Base-by-base conservation (phyloP, 2,888 invertebrate species). In the Rhodophaea formosa region DNA sequence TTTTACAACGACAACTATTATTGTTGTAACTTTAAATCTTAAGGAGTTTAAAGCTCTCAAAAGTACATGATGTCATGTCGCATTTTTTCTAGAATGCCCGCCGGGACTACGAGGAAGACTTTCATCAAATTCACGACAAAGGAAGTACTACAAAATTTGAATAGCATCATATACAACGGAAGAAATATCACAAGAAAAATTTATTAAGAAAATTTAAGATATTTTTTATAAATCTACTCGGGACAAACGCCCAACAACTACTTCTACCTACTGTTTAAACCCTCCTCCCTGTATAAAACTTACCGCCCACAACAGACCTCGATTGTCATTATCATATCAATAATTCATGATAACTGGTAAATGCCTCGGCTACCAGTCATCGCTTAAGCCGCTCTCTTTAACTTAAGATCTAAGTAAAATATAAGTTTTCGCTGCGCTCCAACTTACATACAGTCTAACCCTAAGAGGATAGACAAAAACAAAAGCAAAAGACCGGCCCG, bases 311-410 rank as follows among this genome's bases (percentile, higher is more conserved):
- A 55, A 55, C 23, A 15, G 54, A 16, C 54, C 12, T 15, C 16
- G 30, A 53, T 30, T 30, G 29, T 44, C 43, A 45, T 45, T 6
- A 14, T 44, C 12, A 17, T 46, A 55, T 55, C 3, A 30, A 35
- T 55, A 54, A 45, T 43, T 29, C 29, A 56, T 52, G 32, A 52
- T 57, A 45, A 57, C 12, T 32, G 2, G 45, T 53, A 58, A 54
- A 58, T 51, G 53, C 60, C 56, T 53, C 30, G 45, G 35, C 54
- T 45, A 16, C 54, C 54, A 55, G 45, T 55, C 54, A 45, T 45
- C 54, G 57, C 57, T 53, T 30, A 15, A 47, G 58, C 42, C 16
- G 42, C 23, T 54, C 35, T 44, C 30, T 55, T 58, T 58, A 53
- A 46, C 7, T 42, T 56, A 56, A 61, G 32, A 15, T 32, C 54